A percentile compares a stretch with the other conserved stretches of the same genome.
Conservation (phyloP, 35 echinoderm and acorn worm species). For the Anneissia japonica region DNA sequence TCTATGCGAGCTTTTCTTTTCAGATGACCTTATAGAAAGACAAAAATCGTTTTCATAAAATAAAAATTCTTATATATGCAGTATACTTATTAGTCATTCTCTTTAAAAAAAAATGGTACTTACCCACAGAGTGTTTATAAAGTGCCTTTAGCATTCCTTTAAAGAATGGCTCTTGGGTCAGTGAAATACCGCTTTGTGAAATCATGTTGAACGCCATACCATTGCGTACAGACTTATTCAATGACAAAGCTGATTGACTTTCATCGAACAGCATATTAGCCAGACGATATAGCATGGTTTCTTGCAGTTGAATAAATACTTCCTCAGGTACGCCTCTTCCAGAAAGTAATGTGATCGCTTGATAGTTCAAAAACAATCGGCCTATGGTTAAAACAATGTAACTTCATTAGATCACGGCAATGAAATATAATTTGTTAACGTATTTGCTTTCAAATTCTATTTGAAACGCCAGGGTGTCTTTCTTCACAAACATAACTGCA, state of each 20-base stretch:
- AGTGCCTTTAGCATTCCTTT: constrained; percentile 4
- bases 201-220: too few relatives aligned
- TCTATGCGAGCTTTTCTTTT: constrained; percentile 4
- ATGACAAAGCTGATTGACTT: too few relatives aligned
- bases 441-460: too few relatives aligned
- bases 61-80: too few relatives aligned
- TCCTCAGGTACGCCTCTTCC: not conserved
- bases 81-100: too few relatives aligned
- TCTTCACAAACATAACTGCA: too few relatives aligned
- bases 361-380: constrained; percentile 7
- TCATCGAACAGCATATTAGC: too few relatives aligned
- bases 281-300: not conserved
- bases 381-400: not conserved
- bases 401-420: not conserved
- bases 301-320: not conserved
- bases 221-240: too few relatives aligned
- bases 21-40: constrained; percentile 1
- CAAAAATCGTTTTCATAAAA: not conserved
- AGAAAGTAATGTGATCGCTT: constrained; percentile 13
- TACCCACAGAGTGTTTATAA: not conserved
- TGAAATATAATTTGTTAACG: too few relatives aligned
- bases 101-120: too few relatives aligned
- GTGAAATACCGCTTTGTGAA: not conserved
- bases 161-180: constrained; percentile 14
- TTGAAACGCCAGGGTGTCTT: too few relatives aligned